Conservation (phyloP, 1,140 invertebrate species). For the Heliothis virescens region DNA sequence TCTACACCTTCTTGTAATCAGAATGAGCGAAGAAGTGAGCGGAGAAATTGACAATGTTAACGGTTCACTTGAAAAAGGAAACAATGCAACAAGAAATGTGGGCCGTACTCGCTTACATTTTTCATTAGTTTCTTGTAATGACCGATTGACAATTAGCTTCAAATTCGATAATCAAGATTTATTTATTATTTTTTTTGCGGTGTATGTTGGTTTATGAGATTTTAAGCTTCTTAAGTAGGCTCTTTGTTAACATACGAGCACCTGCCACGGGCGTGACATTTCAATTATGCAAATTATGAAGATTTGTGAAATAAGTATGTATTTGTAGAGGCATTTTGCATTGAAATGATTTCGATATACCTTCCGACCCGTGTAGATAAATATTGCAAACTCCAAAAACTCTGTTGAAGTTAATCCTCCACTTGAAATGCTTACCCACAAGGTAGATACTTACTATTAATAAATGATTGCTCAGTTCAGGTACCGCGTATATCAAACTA, state of each 20-base stretch:
- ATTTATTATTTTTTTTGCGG: neutral
- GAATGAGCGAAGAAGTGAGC: constrained; percentile 78
- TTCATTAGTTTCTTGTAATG: constrained; percentile 32
- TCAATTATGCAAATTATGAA: constrained; percentile 15
- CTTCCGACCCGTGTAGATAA: neutral
- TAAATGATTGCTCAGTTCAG: constrained; percentile 1
- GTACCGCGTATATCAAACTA: neutral
- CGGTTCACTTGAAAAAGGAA: constrained; percentile 71
- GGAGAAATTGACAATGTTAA: constrained; percentile 80
- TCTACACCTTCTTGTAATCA: constrained; percentile 75
- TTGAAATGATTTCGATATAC: neutral
- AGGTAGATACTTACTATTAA: neutral
- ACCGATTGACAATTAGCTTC: constrained; percentile 28
- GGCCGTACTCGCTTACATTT: constrained; percentile 41
- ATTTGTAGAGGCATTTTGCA: constrained; percentile 12
- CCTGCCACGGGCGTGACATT: constrained; percentile 19
- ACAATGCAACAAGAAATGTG: constrained; percentile 66
- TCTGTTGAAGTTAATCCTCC: neutral
- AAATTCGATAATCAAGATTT: neutral
- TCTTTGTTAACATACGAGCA: constrained; percentile 7
- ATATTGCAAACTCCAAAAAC: neutral
- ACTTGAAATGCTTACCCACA: neutral
- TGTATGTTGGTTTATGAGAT: neutral
- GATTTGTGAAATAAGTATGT: constrained; percentile 15
- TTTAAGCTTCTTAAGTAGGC: neutral